These are phyloP conservation scores for Cataglyphis altisquamis DNA, from an alignment of 2,888 invertebrate genomes.

Conservation along the genomic window DNA sequence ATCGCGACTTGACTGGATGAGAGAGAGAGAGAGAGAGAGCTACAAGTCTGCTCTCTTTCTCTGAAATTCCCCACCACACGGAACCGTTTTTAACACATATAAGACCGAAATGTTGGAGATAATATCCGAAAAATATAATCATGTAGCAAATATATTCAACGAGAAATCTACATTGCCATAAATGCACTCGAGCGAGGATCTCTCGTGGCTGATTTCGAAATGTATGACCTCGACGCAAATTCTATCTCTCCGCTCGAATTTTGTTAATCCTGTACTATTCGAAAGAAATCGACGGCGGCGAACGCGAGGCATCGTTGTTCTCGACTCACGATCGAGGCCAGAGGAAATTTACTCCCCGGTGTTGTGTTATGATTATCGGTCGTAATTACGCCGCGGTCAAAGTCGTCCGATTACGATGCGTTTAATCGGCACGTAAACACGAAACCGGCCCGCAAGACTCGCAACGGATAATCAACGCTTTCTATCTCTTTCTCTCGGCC, in stretches of 20 bases:
- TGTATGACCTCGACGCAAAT: neutral
- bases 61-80: neutral
- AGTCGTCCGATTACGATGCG: slow-evolving; percentile 43
- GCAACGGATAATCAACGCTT: neutral
- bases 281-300: neutral
- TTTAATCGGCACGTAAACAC: slow-evolving; percentile 43
- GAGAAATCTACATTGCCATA: neutral
- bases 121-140: neutral
- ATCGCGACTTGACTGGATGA: neutral
- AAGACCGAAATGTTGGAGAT: neutral
- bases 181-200: slow-evolving; percentile 2
- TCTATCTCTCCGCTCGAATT: neutral
- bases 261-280: neutral
- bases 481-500: neutral
- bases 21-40: neutral
- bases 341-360: slow-evolving; percentile 52
- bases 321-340: slow-evolving; percentile 43
- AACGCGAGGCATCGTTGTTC: neutral
- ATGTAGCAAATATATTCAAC: neutral
- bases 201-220: neutral
- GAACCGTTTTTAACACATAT: neutral
- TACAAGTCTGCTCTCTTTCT: neutral
- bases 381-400: slow-evolving; percentile 51
- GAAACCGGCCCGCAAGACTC: slow-evolving; percentile 28
- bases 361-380: slow-evolving; percentile 39